Evolutionary conservation across 2,797 vertebrate genomes (phyloP).

Genomic region (Helostoma temminkii): DNA sequence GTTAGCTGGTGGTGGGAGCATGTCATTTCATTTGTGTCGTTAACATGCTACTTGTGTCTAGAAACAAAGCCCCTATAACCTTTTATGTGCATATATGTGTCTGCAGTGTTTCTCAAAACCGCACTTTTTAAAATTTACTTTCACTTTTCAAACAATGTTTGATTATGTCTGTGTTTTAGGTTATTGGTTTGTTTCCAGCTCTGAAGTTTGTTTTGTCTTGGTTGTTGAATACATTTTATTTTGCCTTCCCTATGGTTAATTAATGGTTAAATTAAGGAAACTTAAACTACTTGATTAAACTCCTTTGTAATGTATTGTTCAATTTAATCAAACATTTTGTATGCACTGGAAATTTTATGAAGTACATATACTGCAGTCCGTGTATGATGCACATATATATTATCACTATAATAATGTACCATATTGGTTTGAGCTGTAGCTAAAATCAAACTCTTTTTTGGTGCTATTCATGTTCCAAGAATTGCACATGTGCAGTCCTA

Average conservation of each 20-base stretch:
- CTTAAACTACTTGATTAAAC: not conserved
- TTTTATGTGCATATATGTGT: no score
- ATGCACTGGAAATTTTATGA: not conserved
- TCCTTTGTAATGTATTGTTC: not conserved
- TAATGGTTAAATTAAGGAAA: not conserved
- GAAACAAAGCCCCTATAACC: no score
- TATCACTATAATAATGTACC: constrained; percentile 16
- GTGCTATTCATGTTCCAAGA: constrained; percentile 29
- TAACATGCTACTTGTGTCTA: no score
- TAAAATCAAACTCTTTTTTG: constrained; percentile 15
- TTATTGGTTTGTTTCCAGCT: not conserved
- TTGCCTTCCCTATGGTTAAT: not conserved
- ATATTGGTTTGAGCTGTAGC: not conserved
- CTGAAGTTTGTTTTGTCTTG: not conserved
- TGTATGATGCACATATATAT: not conserved
- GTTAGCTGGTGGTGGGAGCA: not conserved
- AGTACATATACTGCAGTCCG: not conserved
- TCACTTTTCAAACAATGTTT: no score
- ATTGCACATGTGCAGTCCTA: not conserved
- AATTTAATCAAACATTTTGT: not conserved
- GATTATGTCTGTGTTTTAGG: no score
- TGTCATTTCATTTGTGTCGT: not conserved
- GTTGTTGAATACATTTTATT: no score
- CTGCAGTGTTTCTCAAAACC: no score
- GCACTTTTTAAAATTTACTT: no score